Base-by-base conservation (phyloP, 2,888 invertebrate genomes). In the Merodon equestris region DNA sequence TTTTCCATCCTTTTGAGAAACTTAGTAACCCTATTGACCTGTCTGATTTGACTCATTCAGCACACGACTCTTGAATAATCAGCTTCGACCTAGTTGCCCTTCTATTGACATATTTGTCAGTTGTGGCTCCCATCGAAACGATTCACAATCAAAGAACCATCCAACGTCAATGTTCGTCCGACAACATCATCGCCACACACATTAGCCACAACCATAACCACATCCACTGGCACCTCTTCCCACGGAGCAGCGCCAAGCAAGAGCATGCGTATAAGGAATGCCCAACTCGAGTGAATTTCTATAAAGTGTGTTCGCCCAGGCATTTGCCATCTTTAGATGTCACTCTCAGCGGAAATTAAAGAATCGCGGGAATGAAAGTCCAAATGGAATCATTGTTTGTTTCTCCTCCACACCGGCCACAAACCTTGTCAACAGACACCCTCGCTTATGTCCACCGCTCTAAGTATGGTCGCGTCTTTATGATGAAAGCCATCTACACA, bases 191-290 rank as follows among this genome's bases (percentile, higher is more conserved):
- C 27, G 7, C 27, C 27, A 27, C 7, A 27, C 27, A 27, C 27
- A 27, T 27, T 7, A 2, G 7, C 2, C 27, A 27, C 27, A 27
- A 7, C 27, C 7, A 27, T 27, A 27, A 27, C 3, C 27, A 27
- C 27, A 27, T 27, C 7, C 27, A 27, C 27, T 2, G 48, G 71
- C 14, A 53, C 57, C 53, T 51, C 77, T 77, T 77, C 77, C 73
- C 73, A 77, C 67, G 63, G 63, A 67, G 38, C 42, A 50, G 61
- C 73, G 73, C 73, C 63, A 40, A 67, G 68, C 73, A 63, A 73
- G 27, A 27, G 53, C 73, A 44, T 73, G 73, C 73, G 48, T 73
- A 73, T 60, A 64, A 79, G 73, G 77, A 79, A 79, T 79, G 77
- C 68, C 67, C 73, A 73, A 79, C 61, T 58, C 40, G 73, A 73